Percentiles rank a stretch among this genome's conserved stretches.
Evolutionary conservation across 2,888 invertebrate genomes (phyloP).

Genomic region (Dimorphilus gyrociliatus): DNA sequence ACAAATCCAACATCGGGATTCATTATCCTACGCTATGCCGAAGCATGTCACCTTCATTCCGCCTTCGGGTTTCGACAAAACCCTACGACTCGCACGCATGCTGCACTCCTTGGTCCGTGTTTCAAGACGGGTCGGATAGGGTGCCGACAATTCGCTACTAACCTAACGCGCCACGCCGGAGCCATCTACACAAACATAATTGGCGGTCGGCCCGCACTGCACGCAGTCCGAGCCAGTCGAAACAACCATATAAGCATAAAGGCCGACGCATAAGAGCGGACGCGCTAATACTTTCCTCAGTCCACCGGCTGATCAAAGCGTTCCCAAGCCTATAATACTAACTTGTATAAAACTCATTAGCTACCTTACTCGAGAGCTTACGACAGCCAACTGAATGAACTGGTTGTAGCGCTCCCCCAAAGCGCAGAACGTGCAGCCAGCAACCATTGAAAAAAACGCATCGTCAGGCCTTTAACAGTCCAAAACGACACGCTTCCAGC

Average conservation of each 20-base stretch:
- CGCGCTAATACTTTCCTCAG: conserved; percentile 6
- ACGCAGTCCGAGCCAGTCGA: conserved; percentile 9
- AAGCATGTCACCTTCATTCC: conserved; percentile 49
- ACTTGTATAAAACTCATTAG: no score
- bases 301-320: no score
- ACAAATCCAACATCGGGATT: conserved; percentile 8
- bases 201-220: conserved; percentile 9
- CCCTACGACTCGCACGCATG: conserved; percentile 55
- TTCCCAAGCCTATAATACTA: no score
- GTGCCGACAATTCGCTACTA: conserved; percentile 35
- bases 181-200: no score
- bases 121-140: conserved; percentile 49
- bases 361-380: conserved; percentile 9
- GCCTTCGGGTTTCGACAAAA: conserved; percentile 45
- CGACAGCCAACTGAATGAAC: conserved; percentile 12
- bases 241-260: conserved; percentile 5
- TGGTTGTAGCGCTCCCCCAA: conserved; percentile 16
- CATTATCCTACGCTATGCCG: conserved; percentile 29
- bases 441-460: background rate
- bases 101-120: conserved; percentile 59
- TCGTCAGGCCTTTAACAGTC: no score
- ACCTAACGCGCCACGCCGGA: conserved; percentile 6
- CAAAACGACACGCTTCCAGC: conserved; percentile 9
- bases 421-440: conserved; percentile 7
- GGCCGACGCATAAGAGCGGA: conserved; percentile 7